Base-by-base conservation (phyloP, 2,113 vertebrate genomes). In the Sapayoa aenigma region DNA sequence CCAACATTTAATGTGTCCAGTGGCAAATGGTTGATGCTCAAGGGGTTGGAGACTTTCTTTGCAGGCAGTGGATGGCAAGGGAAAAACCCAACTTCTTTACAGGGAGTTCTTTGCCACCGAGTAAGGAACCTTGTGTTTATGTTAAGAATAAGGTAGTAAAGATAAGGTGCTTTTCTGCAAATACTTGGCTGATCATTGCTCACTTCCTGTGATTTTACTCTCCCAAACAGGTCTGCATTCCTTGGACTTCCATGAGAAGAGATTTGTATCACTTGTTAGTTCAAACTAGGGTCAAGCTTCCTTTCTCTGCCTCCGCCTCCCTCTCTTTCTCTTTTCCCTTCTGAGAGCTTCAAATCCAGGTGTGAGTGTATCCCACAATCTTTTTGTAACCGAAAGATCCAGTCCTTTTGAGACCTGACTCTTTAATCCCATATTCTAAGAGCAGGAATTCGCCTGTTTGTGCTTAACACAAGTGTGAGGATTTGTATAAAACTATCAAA, bases 231-330 rank as follows among this genome's bases (percentile, higher is more conserved):
- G 68, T 91, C 73, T 88, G 75, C 59, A 53, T 96, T 94, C 47
- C 47, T 84, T 58, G 78, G 58, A 30, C 42, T 95, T 87, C 66
- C 63, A 73, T 58, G 62, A 22, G 41, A 31, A 42, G 63, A 68
- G 52, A 76, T 89, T 78, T 94, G 42, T 94, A 39, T 91, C 71
- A 5, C 41, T 89, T 41, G 24, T 78, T 84, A 68, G 58, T 95
- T 97, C 88, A 93, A 91, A 52, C 8, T 37, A 58, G 81, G 92
- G 89, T 94, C 87, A 75, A 15, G 35, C 71, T 95, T 95, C 86
- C 91, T 93, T 77, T 68, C 67, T 77, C 33, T 2, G 2, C 9
- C 73, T 74, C 65, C 78, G 47, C 47, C 28, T 84, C 73, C 31
- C 13, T 67, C 46, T 76, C 63, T 66, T 79, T 74, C 58, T 52